Conservation (phyloP, 2,797 vertebrate genomes). For the Ambastaia sidthimunki region DNA sequence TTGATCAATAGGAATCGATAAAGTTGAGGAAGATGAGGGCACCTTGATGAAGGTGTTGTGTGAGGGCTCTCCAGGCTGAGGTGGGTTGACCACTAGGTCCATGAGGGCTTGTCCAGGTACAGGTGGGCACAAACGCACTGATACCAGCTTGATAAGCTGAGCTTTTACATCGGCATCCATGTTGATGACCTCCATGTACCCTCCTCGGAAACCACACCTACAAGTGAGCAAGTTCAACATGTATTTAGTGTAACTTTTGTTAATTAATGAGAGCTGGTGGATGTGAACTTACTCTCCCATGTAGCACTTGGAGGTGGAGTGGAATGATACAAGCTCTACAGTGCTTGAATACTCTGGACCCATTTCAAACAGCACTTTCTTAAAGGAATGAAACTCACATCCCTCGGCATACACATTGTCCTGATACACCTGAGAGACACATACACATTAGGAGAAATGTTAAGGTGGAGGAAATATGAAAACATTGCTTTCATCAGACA, state of each 20-base stretch:
- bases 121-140: conserved; percentile 85
- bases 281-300: conserved; percentile 89
- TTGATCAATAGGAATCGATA: not conserved
- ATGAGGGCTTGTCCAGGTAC: conserved; percentile 86
- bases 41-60: conserved; percentile 84
- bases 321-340: conserved; percentile 90
- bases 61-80: conserved; percentile 85
- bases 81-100: conserved; percentile 82
- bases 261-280: not conserved
- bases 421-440: conserved; percentile 85
- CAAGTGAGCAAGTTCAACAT: not conserved
- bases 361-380: conserved; percentile 92
- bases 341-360: conserved; percentile 81
- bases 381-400: conserved; percentile 91
- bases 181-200: conserved; percentile 92
- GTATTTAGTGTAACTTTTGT: not conserved
- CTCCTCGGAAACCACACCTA: conserved; percentile 90
- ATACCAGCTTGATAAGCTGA: conserved; percentile 85
- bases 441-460: conserved; percentile 1
- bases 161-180: conserved; percentile 84
- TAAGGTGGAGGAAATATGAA: not conserved
- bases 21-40: conserved; percentile 8
- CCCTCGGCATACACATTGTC: conserved; percentile 89
- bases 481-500: not conserved
- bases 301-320: conserved; percentile 93